Evolutionary conservation across 2,797 vertebrate genomes (phyloP).

Genomic region (Rallus crepitans): DNA sequence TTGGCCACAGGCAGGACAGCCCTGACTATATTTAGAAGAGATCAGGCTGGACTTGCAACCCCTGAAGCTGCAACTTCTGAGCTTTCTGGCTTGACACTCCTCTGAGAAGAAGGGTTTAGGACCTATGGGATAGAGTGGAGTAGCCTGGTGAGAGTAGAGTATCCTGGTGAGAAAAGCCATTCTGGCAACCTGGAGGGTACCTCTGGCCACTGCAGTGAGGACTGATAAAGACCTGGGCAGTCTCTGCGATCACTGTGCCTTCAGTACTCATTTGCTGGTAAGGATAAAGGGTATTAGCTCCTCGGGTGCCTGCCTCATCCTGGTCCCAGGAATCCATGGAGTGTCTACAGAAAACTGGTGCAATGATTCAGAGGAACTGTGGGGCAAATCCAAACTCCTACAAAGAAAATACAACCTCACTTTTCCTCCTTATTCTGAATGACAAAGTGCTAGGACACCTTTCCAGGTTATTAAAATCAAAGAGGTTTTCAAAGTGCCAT

Average conservation of each 20-base stretch:
- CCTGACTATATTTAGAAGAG: not conserved
- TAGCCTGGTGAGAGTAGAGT: not conserved
- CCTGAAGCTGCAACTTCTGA: not conserved
- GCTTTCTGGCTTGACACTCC: not conserved
- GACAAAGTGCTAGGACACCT: not conserved
- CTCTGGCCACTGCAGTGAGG: not conserved
- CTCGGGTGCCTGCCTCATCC: not conserved
- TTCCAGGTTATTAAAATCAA: constrained; percentile 41
- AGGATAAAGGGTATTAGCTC: not conserved
- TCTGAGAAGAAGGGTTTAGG: not conserved
- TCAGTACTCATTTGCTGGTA: not conserved
- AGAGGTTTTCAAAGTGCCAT: not conserved
- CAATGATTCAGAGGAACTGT: not conserved
- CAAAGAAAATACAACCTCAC: not conserved
- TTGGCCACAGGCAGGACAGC: not conserved
- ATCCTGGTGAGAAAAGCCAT: not conserved
- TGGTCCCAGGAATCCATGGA: not conserved
- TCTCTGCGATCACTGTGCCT: not conserved
- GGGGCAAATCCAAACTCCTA: not conserved
- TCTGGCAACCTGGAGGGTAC: not conserved
- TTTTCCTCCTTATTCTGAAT: constrained; percentile 1
- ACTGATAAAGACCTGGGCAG: not conserved
- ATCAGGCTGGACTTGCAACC: not conserved
- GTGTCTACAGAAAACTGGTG: not conserved
- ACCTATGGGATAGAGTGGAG: not conserved